Conservation (phyloP, 2,888 invertebrate genomes). For the Pristionchus maxplancki region DNA sequence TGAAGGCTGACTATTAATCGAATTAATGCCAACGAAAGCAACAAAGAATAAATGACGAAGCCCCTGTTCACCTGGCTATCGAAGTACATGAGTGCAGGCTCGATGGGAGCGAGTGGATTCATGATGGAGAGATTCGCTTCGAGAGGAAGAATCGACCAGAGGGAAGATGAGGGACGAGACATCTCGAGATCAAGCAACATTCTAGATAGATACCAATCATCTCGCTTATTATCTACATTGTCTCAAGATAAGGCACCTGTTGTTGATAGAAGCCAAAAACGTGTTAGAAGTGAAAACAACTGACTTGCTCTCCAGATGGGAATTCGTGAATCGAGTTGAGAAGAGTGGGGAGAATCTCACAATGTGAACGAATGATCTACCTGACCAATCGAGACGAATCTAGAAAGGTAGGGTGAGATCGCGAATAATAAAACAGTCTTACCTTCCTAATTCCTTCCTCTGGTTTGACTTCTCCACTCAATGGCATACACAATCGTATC, state of each 20-base stretch:
- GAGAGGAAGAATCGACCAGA: slow-evolving; percentile 60
- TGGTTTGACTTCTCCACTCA: slow-evolving; percentile 31
- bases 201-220: too few relatives aligned
- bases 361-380: slow-evolving; percentile 60
- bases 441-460: slow-evolving; percentile 39
- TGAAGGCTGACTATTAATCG: neutral
- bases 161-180: slow-evolving; percentile 59
- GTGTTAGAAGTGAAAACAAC: slow-evolving; percentile 7
- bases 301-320: slow-evolving; percentile 67
- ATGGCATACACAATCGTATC: slow-evolving; percentile 47
- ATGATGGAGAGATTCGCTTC: slow-evolving; percentile 54
- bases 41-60: neutral
- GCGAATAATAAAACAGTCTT: neutral
- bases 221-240: too few relatives aligned
- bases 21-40: neutral
- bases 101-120: neutral
- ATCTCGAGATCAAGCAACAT: slow-evolving; percentile 71
- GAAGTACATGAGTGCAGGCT: slow-evolving; percentile 27
- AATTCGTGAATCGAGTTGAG: slow-evolving; percentile 63
- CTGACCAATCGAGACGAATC: slow-evolving; percentile 71
- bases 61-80: neutral
- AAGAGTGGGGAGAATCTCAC: slow-evolving; percentile 67
- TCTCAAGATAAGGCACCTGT: too few relatives aligned
- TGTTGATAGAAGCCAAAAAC: neutral
- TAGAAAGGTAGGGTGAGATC: slow-evolving; percentile 50